A percentile compares a stretch with the other conserved stretches of the same genome.
Evolutionary conservation across 1,140 invertebrate genomes (phyloP).

Genomic region (Hypothenemus hampei): DNA sequence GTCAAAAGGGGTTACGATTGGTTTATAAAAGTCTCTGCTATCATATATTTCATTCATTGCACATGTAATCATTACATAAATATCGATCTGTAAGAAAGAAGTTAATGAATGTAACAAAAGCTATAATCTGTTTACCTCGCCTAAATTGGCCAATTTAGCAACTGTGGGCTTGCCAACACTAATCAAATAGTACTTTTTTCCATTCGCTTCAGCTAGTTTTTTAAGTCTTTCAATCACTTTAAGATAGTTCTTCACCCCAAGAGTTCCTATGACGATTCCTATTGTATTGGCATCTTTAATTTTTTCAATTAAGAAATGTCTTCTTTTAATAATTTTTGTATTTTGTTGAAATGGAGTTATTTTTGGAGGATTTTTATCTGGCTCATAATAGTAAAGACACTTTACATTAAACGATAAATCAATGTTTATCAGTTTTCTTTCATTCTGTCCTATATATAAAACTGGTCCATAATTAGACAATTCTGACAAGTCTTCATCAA

Average conservation of each 20-base stretch:
- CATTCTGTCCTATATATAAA: conserved; percentile 34
- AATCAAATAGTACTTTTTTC: conserved; percentile 86
- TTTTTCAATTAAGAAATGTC: conserved; percentile 80
- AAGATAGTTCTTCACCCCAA: conserved; percentile 76
- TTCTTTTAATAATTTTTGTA: conserved; percentile 64
- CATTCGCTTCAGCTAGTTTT: conserved; percentile 61
- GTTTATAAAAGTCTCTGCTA: conserved; percentile 81
- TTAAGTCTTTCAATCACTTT: conserved; percentile 73
- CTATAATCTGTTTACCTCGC: conserved; percentile 58
- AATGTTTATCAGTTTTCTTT: conserved; percentile 38
- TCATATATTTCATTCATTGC: conserved; percentile 81
- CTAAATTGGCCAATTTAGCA: conserved; percentile 89
- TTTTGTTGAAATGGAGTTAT: conserved; percentile 46
- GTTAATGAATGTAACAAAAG: background rate
- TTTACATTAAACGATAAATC: conserved; percentile 41
- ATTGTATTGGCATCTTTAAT: conserved; percentile 82
- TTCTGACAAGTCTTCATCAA: conserved; percentile 24
- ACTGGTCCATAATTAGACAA: conserved; percentile 23
- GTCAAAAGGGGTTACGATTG: conserved; percentile 89
- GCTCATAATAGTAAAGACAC: conserved; percentile 50
- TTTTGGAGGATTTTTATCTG: conserved; percentile 40
- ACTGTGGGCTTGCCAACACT: conserved; percentile 89
- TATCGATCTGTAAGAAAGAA: conserved; percentile 65
- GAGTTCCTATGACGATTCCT: conserved; percentile 83
- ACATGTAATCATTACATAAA: conserved; percentile 87